Percentiles rank a stretch among this genome's conserved stretches.
Evolutionary conservation across 2,797 vertebrate genomes (phyloP).

Genomic region (Perodicticus potto): DNA sequence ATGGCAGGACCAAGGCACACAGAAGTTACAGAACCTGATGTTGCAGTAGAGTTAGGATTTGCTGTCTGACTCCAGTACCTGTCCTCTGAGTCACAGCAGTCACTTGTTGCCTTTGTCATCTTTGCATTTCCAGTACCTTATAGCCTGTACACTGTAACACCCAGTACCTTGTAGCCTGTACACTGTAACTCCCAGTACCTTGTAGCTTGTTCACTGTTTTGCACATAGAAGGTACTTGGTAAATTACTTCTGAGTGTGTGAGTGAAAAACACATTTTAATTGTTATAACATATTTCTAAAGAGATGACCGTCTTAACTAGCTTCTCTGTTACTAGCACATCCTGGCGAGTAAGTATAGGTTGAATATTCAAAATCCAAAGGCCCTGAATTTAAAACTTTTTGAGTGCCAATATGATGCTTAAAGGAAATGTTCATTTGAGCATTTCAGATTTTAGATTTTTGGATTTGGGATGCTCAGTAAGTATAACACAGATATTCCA

Average conservation of each 20-base stretch:
- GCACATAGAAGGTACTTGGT: neutral
- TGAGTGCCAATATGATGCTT: neutral
- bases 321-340: neutral
- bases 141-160: too few species aligned
- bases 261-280: neutral
- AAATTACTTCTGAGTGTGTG: neutral
- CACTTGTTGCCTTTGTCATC: neutral
- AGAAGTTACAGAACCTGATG: accelerated
- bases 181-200: too few species aligned
- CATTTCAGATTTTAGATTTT: neutral
- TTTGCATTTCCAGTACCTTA: too few species aligned
- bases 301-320: neutral
- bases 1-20: neutral
- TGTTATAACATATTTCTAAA: neutral
- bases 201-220: neutral
- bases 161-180: too few species aligned
- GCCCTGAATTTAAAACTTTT: neutral
- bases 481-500: neutral
- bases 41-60: neutral
- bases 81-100: neutral
- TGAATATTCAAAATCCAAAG: neutral
- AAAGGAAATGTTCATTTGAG: neutral
- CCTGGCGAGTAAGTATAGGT: neutral
- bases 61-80: neutral
- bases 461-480: neutral